Conservation (phyloP, 2,888 invertebrate species). For the Rotaria magnacalcarata region DNA sequence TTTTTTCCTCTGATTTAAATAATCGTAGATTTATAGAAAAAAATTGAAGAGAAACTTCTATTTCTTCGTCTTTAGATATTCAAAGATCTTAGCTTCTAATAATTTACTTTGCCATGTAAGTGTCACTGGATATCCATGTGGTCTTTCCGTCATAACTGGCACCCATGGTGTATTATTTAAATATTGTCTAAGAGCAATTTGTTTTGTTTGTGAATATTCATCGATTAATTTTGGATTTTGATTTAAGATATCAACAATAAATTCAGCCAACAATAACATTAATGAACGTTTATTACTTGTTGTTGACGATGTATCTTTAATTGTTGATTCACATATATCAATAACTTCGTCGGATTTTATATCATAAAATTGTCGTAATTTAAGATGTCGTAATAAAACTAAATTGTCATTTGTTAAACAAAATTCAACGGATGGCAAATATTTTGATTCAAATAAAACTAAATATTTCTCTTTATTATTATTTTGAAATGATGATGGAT, state of each 20-base stretch:
- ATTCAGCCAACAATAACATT: slow-evolving; percentile 39
- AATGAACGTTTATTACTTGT: not conserved
- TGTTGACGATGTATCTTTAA: not conserved
- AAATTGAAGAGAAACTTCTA: no score
- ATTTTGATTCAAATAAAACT: slow-evolving; percentile 36
- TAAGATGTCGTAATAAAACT: slow-evolving; percentile 37
- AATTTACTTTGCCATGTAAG: slow-evolving; percentile 41
- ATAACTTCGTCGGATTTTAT: slow-evolving; percentile 46
- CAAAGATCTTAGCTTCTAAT: no score
- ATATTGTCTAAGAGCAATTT: slow-evolving; percentile 38
- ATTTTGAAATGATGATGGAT: slow-evolving; percentile 34
- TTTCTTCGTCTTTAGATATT: no score
- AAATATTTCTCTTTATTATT: slow-evolving; percentile 42
- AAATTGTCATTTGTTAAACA: slow-evolving; percentile 26
- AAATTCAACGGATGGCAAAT: slow-evolving; percentile 39
- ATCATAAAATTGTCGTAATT: slow-evolving; percentile 38
- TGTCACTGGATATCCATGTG: slow-evolving; percentile 40
- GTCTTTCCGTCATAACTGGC: slow-evolving; percentile 41
- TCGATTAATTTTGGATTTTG: slow-evolving; percentile 30
- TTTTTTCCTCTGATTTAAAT: no score
- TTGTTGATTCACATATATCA: slow-evolving; percentile 43
- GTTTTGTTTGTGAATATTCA: slow-evolving; percentile 44
- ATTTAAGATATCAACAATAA: slow-evolving; percentile 39
- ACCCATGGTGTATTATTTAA: slow-evolving; percentile 41
- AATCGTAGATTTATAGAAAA: no score